Percentiles rank a stretch among this genome's conserved stretches.
phyloP scores from a whole-genome alignment of 2,113 vertebrate genomes.

The Lepus europaeus region DNA sequence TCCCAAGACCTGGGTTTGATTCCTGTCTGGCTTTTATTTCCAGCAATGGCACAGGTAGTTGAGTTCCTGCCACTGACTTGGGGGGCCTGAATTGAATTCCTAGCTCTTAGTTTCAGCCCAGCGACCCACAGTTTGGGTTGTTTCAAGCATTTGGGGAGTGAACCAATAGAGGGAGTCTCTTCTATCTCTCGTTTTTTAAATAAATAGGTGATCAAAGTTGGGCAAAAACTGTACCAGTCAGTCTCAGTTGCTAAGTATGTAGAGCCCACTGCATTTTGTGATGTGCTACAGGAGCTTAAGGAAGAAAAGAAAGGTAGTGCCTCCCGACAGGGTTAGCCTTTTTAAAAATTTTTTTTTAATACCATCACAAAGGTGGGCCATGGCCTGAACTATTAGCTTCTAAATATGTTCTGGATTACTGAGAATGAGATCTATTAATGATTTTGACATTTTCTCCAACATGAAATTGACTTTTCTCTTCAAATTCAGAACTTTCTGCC shows the following conservation, averaged over 20 bases:
- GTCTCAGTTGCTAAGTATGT: neutral
- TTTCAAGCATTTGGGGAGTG: no score
- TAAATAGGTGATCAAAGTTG: neutral
- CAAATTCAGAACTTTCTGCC: slow-evolving; percentile 26
- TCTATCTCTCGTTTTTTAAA: no score
- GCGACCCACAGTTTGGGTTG: no score
- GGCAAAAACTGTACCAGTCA: neutral
- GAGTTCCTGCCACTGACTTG: no score
- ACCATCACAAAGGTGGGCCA: neutral
- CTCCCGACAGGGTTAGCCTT: no score
- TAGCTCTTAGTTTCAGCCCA: no score
- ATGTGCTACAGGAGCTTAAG: neutral
- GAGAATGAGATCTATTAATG: neutral
- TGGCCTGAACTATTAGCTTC: neutral
- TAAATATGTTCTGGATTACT: slow-evolving; percentile 16
- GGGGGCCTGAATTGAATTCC: no score
- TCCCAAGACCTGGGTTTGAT: no score
- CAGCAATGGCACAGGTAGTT: no score
- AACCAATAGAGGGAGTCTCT: no score
- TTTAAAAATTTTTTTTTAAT: neutral
- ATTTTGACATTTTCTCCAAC: slow-evolving; percentile 47
- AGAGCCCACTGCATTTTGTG: neutral
- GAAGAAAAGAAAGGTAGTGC: neutral
- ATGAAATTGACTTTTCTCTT: slow-evolving; percentile 51
- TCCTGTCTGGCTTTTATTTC: no score